phyloP scores from a whole-genome alignment of 2,113 vertebrate genomes.

The Cnemophilus loriae region DNA sequence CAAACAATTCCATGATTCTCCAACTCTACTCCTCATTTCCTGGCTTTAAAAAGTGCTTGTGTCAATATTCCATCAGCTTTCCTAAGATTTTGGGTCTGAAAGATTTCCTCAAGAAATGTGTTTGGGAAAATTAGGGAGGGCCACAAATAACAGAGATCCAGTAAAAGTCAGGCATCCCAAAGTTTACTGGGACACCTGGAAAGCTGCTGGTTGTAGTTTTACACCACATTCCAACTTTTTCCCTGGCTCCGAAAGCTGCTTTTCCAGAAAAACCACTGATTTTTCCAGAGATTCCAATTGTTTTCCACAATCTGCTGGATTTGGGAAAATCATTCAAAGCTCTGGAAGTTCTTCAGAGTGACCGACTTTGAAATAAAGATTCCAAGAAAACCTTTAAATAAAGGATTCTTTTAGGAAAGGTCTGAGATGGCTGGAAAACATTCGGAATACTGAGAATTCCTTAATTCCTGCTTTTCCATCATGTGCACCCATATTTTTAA shows the following conservation, averaged over 20 bases:
- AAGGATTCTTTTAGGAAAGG: neutral
- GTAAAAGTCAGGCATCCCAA: neutral
- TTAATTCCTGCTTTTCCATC: neutral
- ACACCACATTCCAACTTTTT: neutral
- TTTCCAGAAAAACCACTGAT: neutral
- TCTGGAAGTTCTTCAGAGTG: neutral
- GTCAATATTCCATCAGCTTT: neutral
- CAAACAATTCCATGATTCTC: neutral
- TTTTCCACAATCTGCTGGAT: neutral
- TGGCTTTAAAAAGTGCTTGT: neutral
- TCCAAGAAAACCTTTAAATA: neutral
- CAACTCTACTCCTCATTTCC: accelerated
- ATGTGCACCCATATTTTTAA: neutral
- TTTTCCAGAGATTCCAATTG: neutral
- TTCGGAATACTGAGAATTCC: neutral
- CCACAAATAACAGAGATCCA: neutral
- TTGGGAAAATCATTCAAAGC: neutral
- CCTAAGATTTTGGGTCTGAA: neutral
- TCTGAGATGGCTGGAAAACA: neutral
- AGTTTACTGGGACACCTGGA: neutral
- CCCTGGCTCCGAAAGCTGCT: neutral
- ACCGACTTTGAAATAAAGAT: neutral
- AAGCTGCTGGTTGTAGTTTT: neutral
- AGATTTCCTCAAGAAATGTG: accelerated
- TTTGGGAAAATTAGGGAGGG: neutral